Evolutionary conservation across 2,888 invertebrate species (phyloP), one percentile per base, ranked within the genome.

Genomic region (Ctena decussata): DNA sequence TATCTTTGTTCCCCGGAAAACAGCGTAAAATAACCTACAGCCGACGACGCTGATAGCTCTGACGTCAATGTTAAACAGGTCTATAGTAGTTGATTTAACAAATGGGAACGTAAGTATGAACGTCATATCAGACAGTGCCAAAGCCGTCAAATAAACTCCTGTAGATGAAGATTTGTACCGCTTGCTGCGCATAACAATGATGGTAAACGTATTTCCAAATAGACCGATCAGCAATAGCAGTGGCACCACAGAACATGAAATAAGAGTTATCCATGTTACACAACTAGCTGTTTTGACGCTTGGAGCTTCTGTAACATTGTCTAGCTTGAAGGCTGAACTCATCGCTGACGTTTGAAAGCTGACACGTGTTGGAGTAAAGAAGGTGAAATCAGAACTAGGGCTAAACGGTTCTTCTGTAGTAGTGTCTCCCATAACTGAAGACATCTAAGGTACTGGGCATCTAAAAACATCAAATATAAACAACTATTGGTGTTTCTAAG

Each of bases 11-110:
- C 82, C 80, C 21, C 89, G 78, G 53, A 81, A 90, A 18, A 85
- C 27, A 65, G 80, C 89, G 81, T 89, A 91, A 79, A 89, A 92
- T 1, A 82, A 3, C 69, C 90, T 86, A 53, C 92, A 92, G 12
- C 90, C 90, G 12, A 77, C 44, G 0, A 77, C 79, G 5, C 77
- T 69, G 27, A 92, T 41, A 12, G 92, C 86, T 46, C 89, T 77
- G 21, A 86, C 71, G 76, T 92, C 92, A 6, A 77, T 41, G 0
- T 75, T 76, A 30, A 91, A 69, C 21, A 90, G 15, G 21, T 79
- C 71, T 11, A 82, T 77, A 18, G 91, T 53, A 73, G 88, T 90
- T 3, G 74, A 77, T 71, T 91, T 89, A 49, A 87, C 91, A 77
- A 91, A 90, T 0, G 91, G 91, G 12, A 77, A 83, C 24, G 86